Evolutionary conservation across 2,113 vertebrate species (phyloP).

Genomic region (Neodontobutis hainanensis): DNA sequence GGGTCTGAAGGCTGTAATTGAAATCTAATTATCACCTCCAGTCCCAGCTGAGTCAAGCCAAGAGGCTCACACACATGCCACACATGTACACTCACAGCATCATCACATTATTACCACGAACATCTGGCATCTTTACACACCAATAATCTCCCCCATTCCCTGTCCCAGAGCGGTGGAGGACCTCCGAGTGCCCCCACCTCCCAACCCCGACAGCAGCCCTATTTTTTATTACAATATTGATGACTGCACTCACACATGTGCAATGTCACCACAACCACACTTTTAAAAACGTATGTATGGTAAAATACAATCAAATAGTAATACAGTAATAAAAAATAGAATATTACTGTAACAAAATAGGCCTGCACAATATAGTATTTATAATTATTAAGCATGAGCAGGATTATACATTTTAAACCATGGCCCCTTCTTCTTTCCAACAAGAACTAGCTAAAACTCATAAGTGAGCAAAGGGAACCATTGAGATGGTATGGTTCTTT

Average conservation of each 20-base stretch:
- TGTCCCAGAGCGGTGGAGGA: conserved; percentile 61
- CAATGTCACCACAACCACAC: background rate
- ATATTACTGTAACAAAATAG: too few species aligned
- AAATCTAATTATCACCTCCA: conserved; percentile 80
- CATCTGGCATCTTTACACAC: conserved; percentile 77
- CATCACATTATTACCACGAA: conserved; percentile 65
- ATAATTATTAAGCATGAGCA: too few species aligned
- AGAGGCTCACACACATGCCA: conserved; percentile 29
- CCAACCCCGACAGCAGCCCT: background rate
- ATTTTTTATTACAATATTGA: conserved; percentile 4
- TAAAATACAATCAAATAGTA: too few species aligned
- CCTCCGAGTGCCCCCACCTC: conserved; percentile 48
- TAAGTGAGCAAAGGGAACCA: too few species aligned
- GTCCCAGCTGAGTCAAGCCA: conserved; percentile 65
- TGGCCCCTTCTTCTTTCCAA: too few species aligned
- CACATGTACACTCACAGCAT: conserved; percentile 37
- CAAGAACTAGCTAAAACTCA: too few species aligned
- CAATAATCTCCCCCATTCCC: conserved; percentile 52
- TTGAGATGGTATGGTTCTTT: too few species aligned
- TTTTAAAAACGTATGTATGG: too few species aligned
- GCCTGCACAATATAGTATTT: too few species aligned
- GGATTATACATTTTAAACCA: too few species aligned
- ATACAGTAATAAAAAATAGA: too few species aligned
- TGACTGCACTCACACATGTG: conserved; percentile 12
- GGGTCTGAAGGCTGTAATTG: conserved; percentile 72